Base-by-base conservation (phyloP, 2,888 invertebrate species). In the Beris morrisii region DNA sequence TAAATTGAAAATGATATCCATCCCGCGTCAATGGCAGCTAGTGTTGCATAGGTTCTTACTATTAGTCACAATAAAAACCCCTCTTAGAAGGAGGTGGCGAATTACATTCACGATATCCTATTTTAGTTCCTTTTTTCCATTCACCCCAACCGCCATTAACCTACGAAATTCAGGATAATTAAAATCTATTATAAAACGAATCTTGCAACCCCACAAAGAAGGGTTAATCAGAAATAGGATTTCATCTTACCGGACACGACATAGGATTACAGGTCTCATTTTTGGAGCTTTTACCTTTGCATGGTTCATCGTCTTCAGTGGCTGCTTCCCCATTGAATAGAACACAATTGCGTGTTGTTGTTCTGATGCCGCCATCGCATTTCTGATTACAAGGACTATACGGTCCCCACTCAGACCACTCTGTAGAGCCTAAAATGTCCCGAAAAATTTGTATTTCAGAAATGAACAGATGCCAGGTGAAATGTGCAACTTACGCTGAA, bases 41-140 rank as follows among this genome's bases (percentile, higher is more conserved):
- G 22, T 22, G 22, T 22, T 22, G 1, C 22, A 3, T 22, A 22
- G 22, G 22, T 22, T 22, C 22, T 22, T 22, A 2, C 22, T 22
- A 2, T 22, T 22, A 22, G 22, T 22, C 22, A 71, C 83, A 83
- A 12, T 74, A 69, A 3, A 70, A 70, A 0, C 83, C 83, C 4
- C 80, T 81, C 69, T 78, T 73, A 9, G 74, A 71, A 3, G 82
- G 81, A 9, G 72, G 58, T 0, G 82, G 82, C 55, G 73, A 75
- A 70, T 80, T 75, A 72, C 83, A 84, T 50, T 72, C 70, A 11
- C 83, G 72, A 64, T 74, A 73, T 46, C 82, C 74, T 38, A 76
- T 73, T 66, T 78, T 75, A 4, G 78, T 76, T 83, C 83, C 83
- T 3, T 71, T 69, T 11, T 75, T 73, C 83, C 83, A 84, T 0